phyloP scores from a whole-genome alignment of 2,113 vertebrate genomes.

The Chaetorhynchus papuensis region DNA sequence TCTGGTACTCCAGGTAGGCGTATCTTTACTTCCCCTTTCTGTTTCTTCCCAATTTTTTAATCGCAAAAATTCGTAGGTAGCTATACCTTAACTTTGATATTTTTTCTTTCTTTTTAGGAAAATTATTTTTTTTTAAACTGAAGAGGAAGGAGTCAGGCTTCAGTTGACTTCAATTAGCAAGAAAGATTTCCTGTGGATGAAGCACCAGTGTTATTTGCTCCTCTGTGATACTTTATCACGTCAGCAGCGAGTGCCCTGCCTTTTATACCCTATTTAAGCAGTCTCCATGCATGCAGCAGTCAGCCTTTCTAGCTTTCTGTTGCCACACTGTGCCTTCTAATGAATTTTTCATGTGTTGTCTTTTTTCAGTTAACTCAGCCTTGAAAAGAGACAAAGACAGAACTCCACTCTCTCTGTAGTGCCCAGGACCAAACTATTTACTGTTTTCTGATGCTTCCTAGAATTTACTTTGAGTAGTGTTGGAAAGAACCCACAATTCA shows the following conservation, averaged over 20 bases:
- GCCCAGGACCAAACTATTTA: not conserved
- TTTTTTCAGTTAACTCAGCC: not conserved
- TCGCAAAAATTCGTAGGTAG: not conserved
- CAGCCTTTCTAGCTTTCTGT: not conserved
- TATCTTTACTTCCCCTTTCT: not conserved
- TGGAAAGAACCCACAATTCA: not conserved
- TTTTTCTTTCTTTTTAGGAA: conserved; percentile 20
- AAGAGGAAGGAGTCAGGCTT: not conserved
- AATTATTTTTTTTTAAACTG: not conserved
- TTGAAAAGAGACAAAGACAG: not conserved
- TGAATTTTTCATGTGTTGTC: conserved; percentile 27
- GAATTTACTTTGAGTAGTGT: not conserved
- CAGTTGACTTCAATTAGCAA: not conserved
- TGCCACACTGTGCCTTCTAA: not conserved
- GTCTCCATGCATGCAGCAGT: not conserved
- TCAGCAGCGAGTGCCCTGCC: not conserved
- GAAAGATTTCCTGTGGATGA: not conserved
- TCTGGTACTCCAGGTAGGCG: not conserved
- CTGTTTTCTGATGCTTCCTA: not conserved
- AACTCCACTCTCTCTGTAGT: not conserved
- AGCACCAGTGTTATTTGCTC: not conserved
- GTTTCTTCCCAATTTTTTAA: not conserved
- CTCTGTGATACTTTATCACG: not conserved
- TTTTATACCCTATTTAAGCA: not conserved
- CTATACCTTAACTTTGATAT: not conserved